phyloP scores from a whole-genome alignment of 1,140 invertebrate species.

The Batillaria attramentaria region DNA sequence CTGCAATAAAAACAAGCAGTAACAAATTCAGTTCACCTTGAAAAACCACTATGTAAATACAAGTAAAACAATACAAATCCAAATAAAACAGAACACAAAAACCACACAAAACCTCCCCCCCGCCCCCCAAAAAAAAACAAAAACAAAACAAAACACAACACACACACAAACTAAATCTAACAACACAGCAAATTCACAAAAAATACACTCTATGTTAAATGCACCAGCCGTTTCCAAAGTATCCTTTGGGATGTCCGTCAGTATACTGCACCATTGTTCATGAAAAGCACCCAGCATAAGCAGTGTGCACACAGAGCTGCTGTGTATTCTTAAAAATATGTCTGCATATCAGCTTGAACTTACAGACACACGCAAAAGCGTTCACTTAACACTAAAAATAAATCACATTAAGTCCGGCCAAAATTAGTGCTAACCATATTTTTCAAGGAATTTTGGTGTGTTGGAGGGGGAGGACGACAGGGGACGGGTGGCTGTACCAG shows the following conservation, averaged over 20 bases:
- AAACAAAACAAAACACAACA: background rate
- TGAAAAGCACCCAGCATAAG: too few relatives aligned
- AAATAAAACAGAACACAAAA: background rate
- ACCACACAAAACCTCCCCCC: too few relatives aligned
- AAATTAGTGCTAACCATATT: background rate
- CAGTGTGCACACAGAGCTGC: background rate
- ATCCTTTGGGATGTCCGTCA: too few relatives aligned
- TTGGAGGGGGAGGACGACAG: background rate
- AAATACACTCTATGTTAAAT: too few relatives aligned
- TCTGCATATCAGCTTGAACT: background rate
- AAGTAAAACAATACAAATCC: background rate
- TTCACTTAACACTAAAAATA: background rate
- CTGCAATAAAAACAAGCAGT: slow-evolving; percentile 50
- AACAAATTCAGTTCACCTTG: background rate
- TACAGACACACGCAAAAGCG: background rate
- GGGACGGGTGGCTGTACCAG: background rate
- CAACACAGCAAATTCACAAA: background rate
- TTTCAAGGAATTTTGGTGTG: background rate
- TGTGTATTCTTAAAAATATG: background rate
- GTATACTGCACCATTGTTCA: too few relatives aligned
- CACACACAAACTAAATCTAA: too few relatives aligned
- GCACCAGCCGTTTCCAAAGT: too few relatives aligned
- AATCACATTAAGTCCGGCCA: background rate
- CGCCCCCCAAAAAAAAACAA: background rate
- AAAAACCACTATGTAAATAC: background rate